phyloP scores from a whole-genome alignment of 64 coral and sea anemone genomes.

The Montipora cactus region DNA sequence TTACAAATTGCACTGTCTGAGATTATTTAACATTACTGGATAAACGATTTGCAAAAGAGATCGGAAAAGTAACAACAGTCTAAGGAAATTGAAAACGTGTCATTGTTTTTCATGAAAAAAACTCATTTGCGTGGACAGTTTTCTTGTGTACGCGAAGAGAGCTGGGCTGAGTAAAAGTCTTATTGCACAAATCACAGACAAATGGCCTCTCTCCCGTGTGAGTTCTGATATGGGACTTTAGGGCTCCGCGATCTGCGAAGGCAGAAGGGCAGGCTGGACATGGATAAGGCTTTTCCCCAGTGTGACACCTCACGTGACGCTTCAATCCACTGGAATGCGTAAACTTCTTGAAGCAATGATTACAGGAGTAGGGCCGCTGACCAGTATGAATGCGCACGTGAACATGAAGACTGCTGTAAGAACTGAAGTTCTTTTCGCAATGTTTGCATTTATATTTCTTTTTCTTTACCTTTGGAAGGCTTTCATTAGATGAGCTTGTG shows the following conservation, averaged over 20 bases:
- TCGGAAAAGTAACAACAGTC: not conserved
- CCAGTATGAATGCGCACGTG: constrained; percentile 83
- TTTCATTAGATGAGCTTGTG: constrained; percentile 10
- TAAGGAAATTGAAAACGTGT: constrained; percentile 24
- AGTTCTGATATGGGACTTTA: constrained; percentile 79
- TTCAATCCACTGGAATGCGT: constrained; percentile 83
- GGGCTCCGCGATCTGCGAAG: constrained; percentile 80
- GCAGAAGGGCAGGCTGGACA: constrained; percentile 76
- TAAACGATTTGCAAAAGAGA: too few relatives aligned
- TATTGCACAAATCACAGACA: constrained; percentile 70
- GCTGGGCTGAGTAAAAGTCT: constrained; percentile 82
- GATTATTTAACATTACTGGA: too few relatives aligned
- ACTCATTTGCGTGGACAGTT: constrained; percentile 75
- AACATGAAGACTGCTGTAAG: constrained; percentile 82
- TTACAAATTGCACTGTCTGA: too few relatives aligned
- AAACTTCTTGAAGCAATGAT: constrained; percentile 79
- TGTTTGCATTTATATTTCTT: constrained; percentile 78
- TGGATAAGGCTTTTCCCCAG: constrained; percentile 76
- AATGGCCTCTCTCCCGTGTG: constrained; percentile 81
- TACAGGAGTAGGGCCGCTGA: constrained; percentile 80
- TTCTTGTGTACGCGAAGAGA: constrained; percentile 78
- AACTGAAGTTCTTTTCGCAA: constrained; percentile 76
- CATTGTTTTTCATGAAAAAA: constrained; percentile 52
- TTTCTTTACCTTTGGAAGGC: constrained; percentile 41
- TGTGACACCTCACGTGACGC: constrained; percentile 85